Evolutionary conservation across 2,797 vertebrate species (phyloP).

Genomic region (Aphelocoma californica): DNA sequence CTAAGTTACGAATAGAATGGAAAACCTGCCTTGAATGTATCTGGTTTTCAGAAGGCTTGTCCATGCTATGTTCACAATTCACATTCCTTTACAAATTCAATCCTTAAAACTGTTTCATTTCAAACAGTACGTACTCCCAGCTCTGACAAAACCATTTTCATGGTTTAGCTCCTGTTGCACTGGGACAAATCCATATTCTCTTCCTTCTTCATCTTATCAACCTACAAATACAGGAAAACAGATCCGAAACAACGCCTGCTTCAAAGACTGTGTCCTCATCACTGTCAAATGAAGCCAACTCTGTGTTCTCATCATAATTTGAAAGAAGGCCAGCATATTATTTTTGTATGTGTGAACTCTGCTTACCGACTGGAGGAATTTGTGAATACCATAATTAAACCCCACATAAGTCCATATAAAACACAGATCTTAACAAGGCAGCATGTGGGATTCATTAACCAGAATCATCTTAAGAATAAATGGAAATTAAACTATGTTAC

Average conservation of each 20-base stretch:
- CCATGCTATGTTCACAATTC: not conserved
- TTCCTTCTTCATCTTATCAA: not conserved
- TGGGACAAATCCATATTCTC: not conserved
- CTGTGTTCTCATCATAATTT: conserved; percentile 80
- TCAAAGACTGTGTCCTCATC: conserved; percentile 86
- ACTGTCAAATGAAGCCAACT: conserved; percentile 81
- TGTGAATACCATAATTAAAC: conserved; percentile 27
- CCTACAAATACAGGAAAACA: not conserved
- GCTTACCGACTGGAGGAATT: conserved; percentile 12
- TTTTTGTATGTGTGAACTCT: conserved; percentile 46
- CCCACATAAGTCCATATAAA: not conserved
- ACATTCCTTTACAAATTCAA: not conserved
- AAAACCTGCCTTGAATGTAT: not conserved
- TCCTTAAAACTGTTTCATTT: not conserved
- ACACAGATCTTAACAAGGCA: not conserved
- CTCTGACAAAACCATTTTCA: not conserved
- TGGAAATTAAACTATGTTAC: not conserved
- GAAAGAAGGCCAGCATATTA: conserved; percentile 79
- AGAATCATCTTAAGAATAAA: not conserved
- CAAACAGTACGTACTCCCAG: not conserved
- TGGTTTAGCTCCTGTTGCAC: not conserved
- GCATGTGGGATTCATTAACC: not conserved
- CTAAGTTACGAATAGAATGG: not conserved
- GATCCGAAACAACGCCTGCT: conserved; percentile 30
- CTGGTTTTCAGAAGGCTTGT: not conserved